Conservation (phyloP, 2,797 vertebrate species). For the Sebastiscus tertius region DNA sequence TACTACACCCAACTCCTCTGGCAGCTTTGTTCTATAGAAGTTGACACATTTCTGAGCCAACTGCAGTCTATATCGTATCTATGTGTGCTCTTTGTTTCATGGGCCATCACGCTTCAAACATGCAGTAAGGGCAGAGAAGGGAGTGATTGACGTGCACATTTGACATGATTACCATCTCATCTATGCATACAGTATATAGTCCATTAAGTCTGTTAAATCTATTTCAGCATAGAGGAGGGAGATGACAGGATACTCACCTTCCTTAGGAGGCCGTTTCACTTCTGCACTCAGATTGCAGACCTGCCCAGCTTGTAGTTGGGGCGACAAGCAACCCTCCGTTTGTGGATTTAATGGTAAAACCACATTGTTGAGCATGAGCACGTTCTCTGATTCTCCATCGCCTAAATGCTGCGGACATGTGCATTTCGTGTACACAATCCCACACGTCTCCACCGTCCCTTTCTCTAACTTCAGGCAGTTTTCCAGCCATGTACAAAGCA, state of each 20-base stretch:
- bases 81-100: conserved; percentile 84
- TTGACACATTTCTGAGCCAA: conserved; percentile 63
- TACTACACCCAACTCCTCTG: conserved; percentile 75
- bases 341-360: conserved; percentile 98
- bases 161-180: conserved; percentile 63
- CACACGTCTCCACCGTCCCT: conserved; percentile 96
- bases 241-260: conserved; percentile 90
- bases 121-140: conserved; percentile 76
- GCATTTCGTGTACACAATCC: conserved; percentile 98
- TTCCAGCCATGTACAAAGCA: conserved; percentile 98
- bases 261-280: conserved; percentile 95
- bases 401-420: conserved; percentile 98
- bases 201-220: conserved; percentile 48
- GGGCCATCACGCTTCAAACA: conserved; percentile 80
- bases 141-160: conserved; percentile 80
- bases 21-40: conserved; percentile 64
- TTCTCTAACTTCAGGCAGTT: conserved; percentile 98
- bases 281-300: conserved; percentile 97
- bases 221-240: conserved; percentile 46
- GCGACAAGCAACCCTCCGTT: conserved; percentile 97
- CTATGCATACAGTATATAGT: conserved; percentile 59
- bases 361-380: conserved; percentile 97
- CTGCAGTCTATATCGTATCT: conserved; percentile 60
- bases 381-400: conserved; percentile 93
- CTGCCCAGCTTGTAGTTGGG: conserved; percentile 96